Evolutionary conservation across 2,113 vertebrate genomes (phyloP), one percentile per base, ranked within the genome.

Genomic region (Gymnogyps californianus): DNA sequence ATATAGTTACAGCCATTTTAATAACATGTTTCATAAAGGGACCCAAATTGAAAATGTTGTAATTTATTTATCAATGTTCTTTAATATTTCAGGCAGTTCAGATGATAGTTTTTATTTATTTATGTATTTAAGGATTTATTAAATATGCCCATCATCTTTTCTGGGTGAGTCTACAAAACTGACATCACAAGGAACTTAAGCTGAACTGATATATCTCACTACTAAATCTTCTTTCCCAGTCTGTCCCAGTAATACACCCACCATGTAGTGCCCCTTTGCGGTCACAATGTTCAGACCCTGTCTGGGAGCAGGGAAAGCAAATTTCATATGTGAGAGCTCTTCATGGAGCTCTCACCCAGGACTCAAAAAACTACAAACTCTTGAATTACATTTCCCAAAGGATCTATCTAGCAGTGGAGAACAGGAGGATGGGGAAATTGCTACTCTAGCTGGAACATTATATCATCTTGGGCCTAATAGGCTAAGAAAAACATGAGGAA

Each of bases 41-140:
- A 70, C 15, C 19, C 29, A 71, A 69, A 62, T 40, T 69, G 26
- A 87, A 96, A 95, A 72, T 34, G 29, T 21, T 65, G 34, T 87
- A 44, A 96, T 93, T 95, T 93, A 90, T 94, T 95, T 90, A 95
- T 95, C 65, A 36, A 44, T 38, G 16, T 49, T 80, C 51, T 90
- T 96, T 87, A 95, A 96, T 96, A 96, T 94, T 96, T 91, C 74
- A 97, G 81, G 22, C 21, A 77, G 64, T 94, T 94, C 44, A 64
- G 46, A 66, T 85, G 13, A 89, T 92, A 0, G 3, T 34, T 81
- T 96, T 96, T 81, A 94, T 94, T 96, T 94, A 88, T 93, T 94
- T 96, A 95, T 91, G 51, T 46, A 46, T 90, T 77, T 95, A 26
- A 36, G 42, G 49, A 58, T 71, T 97, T 92, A 94, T 95, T 89